Base-by-base conservation (phyloP, 1,140 invertebrate genomes). In the Tetramorium alpestre region DNA sequence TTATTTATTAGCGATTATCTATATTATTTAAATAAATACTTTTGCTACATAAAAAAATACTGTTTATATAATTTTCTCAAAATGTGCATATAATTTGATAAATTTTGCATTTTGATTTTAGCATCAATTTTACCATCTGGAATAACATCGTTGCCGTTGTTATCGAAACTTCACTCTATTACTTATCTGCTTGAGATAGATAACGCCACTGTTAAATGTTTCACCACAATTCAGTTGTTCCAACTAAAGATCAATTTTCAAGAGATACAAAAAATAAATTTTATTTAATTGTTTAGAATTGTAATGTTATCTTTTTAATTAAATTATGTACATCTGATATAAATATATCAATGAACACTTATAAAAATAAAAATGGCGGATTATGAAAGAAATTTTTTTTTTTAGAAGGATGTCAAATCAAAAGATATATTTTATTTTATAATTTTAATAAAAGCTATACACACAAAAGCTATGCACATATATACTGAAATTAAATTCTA, bases 141-240 rank as follows among this genome's bases (percentile, higher is more conserved):
- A 5, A 51, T 8, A 51, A 70, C 8, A 47, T 18, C 38, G 70
- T 73, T 72, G 8, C 25, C 69, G 47, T 33, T 72, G 16, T 72
- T 73, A 73, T 56, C 70, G 51, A 18, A 67, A 44, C 11, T 22
- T 22, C 33, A 73, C 2, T 56, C 28, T 41, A 10, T 75, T 44
- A 75, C 64, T 67, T 5, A 13, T 75, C 6, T 25, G 11, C n/a
- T 58, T 60, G 33, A 4, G 3, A 75, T 3, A 75, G 72, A 75
- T 75, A 33, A 44, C 72, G 72, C 72, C 28, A 75, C 72, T 75
- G 51, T n/a, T 58, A 58, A 58, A 58, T 75, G n/a, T 73, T 16
- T 58, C n/a, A 56, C 1, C 28, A 75, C 13, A 73, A 58, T 58
- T 22, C 1, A 6, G 7, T 3, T 25, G 3, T 25, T 0, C 2